A percentile compares a stretch with the other conserved stretches of the same genome.
Conservation (phyloP, 2,797 vertebrate species). For the Acanthurus leucopareius region DNA sequence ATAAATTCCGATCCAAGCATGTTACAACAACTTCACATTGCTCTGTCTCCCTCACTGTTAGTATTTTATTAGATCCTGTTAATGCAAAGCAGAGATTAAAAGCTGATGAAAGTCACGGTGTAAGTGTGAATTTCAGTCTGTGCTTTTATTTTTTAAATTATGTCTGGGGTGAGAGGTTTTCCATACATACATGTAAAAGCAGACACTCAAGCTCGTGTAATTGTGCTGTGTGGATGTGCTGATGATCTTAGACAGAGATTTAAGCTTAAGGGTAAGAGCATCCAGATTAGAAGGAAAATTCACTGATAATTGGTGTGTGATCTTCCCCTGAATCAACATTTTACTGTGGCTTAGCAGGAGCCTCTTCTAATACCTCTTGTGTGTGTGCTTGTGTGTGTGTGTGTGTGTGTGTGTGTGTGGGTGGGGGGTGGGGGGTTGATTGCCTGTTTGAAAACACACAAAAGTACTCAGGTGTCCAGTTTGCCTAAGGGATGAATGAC, state of each 20-base stretch:
- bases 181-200: not conserved
- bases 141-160: constrained; percentile 7
- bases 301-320: constrained; percentile 68
- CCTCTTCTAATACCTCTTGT: constrained; percentile 37
- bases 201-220: not conserved
- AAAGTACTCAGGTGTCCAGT: constrained; percentile 51
- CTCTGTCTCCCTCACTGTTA: not conserved
- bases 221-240: constrained; percentile 24
- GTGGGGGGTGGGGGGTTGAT: not conserved
- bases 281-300: constrained; percentile 62
- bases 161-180: constrained; percentile 5
- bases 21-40: constrained; percentile 10
- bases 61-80: constrained; percentile 3
- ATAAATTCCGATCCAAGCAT: constrained; percentile 23
- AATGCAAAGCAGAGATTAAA: not conserved
- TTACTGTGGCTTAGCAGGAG: constrained; percentile 56
- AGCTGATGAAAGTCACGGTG: not conserved
- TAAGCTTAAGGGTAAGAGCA: constrained; percentile 45
- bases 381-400: constrained; percentile 26
- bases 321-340: constrained; percentile 70
- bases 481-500: constrained; percentile 71
- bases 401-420: constrained; percentile 11
- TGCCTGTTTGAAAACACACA: constrained; percentile 42
- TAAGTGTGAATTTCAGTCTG: constrained; percentile 1
- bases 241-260: constrained; percentile 45